These are phyloP conservation scores for Nezara viridula DNA, from an alignment of 2,888 invertebrate species.

Conservation along the genomic window DNA sequence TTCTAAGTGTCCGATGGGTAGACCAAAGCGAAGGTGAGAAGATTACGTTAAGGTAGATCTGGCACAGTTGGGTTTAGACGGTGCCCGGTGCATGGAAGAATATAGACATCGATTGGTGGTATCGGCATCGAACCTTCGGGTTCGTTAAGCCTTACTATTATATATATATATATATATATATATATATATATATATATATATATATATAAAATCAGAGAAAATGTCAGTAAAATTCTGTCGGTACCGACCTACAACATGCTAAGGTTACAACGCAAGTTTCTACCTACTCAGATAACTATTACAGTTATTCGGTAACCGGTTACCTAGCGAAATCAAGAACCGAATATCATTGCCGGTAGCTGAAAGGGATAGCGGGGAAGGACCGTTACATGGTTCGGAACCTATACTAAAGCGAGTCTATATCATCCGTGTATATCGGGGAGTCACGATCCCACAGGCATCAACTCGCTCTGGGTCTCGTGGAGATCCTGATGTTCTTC, in stretches of 20 bases:
- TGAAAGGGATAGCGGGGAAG: slow-evolving; percentile 26
- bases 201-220: too few relatives aligned
- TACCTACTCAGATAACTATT: not conserved
- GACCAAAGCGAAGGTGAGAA: too few relatives aligned
- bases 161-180: too few relatives aligned
- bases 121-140: too few relatives aligned
- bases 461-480: not conserved
- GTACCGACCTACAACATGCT: too few relatives aligned
- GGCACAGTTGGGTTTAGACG: too few relatives aligned
- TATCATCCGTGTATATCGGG: slow-evolving; percentile 11
- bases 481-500: not conserved
- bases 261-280: not conserved
- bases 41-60: too few relatives aligned
- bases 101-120: too few relatives aligned
- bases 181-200: too few relatives aligned
- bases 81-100: too few relatives aligned
- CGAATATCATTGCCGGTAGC: not conserved
- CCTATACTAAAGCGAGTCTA: slow-evolving; percentile 26
- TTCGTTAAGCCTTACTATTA: too few relatives aligned
- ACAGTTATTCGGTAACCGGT: slow-evolving; percentile 23
- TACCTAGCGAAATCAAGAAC: slow-evolving; percentile 1
- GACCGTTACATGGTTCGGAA: slow-evolving; percentile 6
- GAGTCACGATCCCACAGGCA: not conserved
- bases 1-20: too few relatives aligned
- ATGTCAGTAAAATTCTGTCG: not conserved